These are phyloP conservation scores for Lycia hirtaria DNA, from an alignment of 2,888 invertebrate species.

Conservation along the genomic window DNA sequence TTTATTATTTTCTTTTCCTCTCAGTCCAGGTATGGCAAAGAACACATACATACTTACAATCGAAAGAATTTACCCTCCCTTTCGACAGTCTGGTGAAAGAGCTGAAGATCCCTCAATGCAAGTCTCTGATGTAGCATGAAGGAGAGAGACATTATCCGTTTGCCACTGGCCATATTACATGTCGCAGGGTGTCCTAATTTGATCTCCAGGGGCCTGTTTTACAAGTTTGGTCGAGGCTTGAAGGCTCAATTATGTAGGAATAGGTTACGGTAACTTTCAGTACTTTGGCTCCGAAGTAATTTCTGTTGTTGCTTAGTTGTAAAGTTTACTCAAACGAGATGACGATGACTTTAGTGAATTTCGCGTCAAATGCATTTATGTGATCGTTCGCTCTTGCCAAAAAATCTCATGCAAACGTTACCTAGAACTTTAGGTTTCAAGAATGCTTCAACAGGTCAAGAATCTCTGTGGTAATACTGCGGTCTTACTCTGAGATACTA, in stretches of 20 bases:
- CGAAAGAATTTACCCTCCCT: too few relatives aligned
- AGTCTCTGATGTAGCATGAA: background rate
- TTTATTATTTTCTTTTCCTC: too few relatives aligned
- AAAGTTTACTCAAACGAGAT: background rate
- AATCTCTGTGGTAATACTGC: too few relatives aligned
- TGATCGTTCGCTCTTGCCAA: too few relatives aligned
- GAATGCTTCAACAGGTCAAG: too few relatives aligned
- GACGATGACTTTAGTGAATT: background rate
- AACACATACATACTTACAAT: too few relatives aligned
- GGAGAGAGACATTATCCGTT: constrained; percentile 1
- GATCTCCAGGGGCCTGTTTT: constrained; percentile 13
- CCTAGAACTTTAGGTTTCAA: too few relatives aligned
- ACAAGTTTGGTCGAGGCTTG: constrained; percentile 9
- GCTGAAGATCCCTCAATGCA: background rate
- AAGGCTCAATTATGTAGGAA: constrained; percentile 14
- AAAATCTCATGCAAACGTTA: too few relatives aligned
- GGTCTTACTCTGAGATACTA: too few relatives aligned
- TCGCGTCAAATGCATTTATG: background rate
- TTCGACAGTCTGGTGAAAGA: too few relatives aligned
- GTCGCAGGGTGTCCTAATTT: constrained; percentile 13
- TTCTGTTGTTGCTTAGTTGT: background rate
- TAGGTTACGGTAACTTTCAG: constrained; percentile 5
- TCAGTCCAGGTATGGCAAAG: too few relatives aligned
- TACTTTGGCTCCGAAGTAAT: background rate
- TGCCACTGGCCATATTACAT: constrained; percentile 8